A percentile compares a stretch with the other conserved stretches of the same genome.
Evolutionary conservation across 2,888 invertebrate species (phyloP).

Genomic region (Salticus scenicus): DNA sequence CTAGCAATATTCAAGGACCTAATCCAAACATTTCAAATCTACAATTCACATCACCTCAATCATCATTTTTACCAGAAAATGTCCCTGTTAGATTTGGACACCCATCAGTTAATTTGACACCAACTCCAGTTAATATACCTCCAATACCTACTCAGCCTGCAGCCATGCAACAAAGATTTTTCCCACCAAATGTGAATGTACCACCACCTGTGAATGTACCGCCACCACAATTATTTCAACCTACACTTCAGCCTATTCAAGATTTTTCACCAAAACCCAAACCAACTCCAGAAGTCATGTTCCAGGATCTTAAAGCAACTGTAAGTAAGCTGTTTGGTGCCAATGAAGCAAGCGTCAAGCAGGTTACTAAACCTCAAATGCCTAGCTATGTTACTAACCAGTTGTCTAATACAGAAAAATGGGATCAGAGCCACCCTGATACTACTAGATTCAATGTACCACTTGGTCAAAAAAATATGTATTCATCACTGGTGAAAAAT

Average conservation of each 20-base stretch:
- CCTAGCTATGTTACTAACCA: background rate
- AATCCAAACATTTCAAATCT: background rate
- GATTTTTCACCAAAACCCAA: background rate
- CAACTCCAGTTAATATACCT: background rate
- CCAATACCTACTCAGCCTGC: background rate
- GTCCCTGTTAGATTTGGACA: background rate
- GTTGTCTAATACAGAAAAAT: constrained; percentile 9
- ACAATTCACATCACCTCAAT: background rate
- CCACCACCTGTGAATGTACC: background rate
- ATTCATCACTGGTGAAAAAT: background rate
- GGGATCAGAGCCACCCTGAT: background rate
- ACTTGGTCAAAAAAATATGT: background rate
- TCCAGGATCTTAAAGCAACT: constrained; percentile 45
- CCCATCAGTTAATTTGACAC: background rate
- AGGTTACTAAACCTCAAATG: background rate
- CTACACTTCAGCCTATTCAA: background rate
- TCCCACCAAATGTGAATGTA: too few relatives aligned
- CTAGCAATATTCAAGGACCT: background rate
- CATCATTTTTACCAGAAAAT: background rate
- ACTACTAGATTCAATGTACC: background rate
- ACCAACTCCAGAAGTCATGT: constrained; percentile 25
- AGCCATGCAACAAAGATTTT: background rate
- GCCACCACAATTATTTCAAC: background rate
- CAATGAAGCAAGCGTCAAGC: background rate
- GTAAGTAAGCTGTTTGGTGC: constrained; percentile 59